Evolutionary conservation across 2,797 vertebrate genomes (phyloP), one percentile per base, ranked within the genome.

Genomic region (Allochrocebus solatus): DNA sequence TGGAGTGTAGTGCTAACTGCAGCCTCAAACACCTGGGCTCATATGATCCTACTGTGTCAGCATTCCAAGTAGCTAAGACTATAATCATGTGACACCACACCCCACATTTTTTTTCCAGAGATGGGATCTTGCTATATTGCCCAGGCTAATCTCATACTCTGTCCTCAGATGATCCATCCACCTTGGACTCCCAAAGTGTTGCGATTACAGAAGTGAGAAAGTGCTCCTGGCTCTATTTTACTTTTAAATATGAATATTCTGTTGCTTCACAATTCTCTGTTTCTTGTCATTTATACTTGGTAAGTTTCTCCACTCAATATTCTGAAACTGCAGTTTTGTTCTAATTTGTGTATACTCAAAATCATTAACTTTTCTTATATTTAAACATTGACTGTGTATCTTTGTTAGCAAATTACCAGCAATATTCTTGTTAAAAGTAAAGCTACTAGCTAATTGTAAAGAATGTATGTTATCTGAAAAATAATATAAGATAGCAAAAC

Each of bases 401-500:
- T 84, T 8, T 96, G 46, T 93, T 48, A 93, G 50, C 91, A 96
- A 94, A 92, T 14, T 82, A 26, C 17, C 92, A 94, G 7, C 1
- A 90, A 88, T 33, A 9, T 28, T 21, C 0, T 97, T 88, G 26
- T 33, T 61, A 89, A 43, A 97, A 75, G 7, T 64, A 6, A 61
- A 17, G 0, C 72, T 92, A 10, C 95, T 6, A 94, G 4, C 21
- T 89, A 94, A 64, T n/a, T 95, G 10, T 1, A 96, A 95, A 75
- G 84, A 97, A 88, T 82, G 0, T 0, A 50, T 90, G 67, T 91
- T 13, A 28, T 1, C 14, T 91, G 30, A 2, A n/a, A 98, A 97
- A 95, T 78, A 17, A 78, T 17, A 1, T 48, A 36, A 33, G 22
- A 75, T 82, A 36, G 59, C 48, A 59, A 57, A 86, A 59, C 53